Conservation (phyloP, 1,140 invertebrate species). For the Ceratosolen solmsi region DNA sequence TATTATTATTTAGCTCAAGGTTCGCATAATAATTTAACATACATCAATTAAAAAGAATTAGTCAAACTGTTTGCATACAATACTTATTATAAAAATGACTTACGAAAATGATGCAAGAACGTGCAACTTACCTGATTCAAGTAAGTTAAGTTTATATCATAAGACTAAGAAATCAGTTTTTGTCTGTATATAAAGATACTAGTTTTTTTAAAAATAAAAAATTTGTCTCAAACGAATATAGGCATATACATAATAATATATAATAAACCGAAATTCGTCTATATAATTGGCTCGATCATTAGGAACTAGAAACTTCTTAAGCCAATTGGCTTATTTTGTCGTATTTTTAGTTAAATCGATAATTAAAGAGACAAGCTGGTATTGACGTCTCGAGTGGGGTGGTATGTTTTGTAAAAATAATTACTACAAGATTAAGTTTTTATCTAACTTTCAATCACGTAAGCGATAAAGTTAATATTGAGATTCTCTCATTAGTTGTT, state of each 20-base stretch:
- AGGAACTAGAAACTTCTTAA: background rate
- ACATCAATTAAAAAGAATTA: slow-evolving; percentile 38
- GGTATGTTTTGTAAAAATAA: slow-evolving; percentile 11
- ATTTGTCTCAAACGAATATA: too few species aligned
- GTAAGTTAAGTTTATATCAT: slow-evolving; percentile 12
- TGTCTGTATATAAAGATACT: background rate
- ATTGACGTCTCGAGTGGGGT: background rate
- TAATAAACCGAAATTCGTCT: background rate
- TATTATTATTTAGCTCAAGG: slow-evolving; percentile 41
- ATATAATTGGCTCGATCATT: background rate
- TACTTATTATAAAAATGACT: slow-evolving; percentile 21
- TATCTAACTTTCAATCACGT: slow-evolving; percentile 9
- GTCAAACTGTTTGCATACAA: slow-evolving; percentile 42
- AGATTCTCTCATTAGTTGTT: slow-evolving; percentile 40
- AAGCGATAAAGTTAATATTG: slow-evolving; percentile 38
- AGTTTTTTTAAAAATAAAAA: background rate
- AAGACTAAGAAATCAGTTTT: background rate
- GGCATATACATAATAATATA: too few species aligned
- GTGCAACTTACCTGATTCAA: slow-evolving; percentile 5
- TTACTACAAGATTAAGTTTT: slow-evolving; percentile 21
- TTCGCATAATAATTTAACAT: slow-evolving; percentile 29
- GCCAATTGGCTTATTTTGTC: background rate
- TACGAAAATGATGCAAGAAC: slow-evolving; percentile 25
- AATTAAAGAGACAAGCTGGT: slow-evolving; percentile 10
- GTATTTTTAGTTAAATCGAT: background rate